Evolutionary conservation across 2,888 invertebrate genomes (phyloP).

Genomic region (Tridacna crocea): DNA sequence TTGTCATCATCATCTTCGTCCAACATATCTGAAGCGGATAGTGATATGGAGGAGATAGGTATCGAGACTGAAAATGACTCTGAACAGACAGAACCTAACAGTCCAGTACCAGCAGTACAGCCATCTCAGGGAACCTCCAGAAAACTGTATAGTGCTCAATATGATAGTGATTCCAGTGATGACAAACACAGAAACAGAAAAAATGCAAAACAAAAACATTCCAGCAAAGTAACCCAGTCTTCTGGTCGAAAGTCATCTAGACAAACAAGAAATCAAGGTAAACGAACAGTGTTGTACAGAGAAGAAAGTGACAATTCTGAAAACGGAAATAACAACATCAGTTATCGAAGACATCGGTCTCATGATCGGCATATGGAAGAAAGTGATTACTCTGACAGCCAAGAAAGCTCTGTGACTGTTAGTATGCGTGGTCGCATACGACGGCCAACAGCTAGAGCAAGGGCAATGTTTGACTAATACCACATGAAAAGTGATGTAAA

Average conservation of each 20-base stretch:
- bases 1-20: conserved; percentile 9
- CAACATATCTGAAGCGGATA: conserved; percentile 4
- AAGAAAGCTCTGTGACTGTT: conserved; percentile 81
- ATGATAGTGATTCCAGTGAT: conserved; percentile 30
- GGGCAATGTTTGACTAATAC: conserved; percentile 7
- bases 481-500: background rate
- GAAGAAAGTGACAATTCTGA: conserved; percentile 73
- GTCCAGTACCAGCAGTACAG: conserved; percentile 33
- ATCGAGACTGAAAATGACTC: conserved; percentile 36
- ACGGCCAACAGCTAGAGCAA: conserved; percentile 87
- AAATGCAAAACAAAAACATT: conserved; percentile 9
- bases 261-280: conserved; percentile 82
- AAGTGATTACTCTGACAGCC: background rate
- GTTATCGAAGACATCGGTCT: background rate
- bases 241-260: conserved; percentile 27
- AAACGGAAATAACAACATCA: conserved; percentile 38
- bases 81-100: conserved; percentile 21
- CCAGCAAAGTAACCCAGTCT: background rate
- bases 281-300: conserved; percentile 82
- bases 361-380: background rate
- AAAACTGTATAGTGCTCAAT: background rate
- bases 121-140: conserved; percentile 16
- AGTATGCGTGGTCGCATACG: conserved; percentile 94
- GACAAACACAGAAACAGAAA: conserved; percentile 16
- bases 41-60: background rate